Conservation (phyloP, 1,140 invertebrate species). For the Papilio dardanus region DNA sequence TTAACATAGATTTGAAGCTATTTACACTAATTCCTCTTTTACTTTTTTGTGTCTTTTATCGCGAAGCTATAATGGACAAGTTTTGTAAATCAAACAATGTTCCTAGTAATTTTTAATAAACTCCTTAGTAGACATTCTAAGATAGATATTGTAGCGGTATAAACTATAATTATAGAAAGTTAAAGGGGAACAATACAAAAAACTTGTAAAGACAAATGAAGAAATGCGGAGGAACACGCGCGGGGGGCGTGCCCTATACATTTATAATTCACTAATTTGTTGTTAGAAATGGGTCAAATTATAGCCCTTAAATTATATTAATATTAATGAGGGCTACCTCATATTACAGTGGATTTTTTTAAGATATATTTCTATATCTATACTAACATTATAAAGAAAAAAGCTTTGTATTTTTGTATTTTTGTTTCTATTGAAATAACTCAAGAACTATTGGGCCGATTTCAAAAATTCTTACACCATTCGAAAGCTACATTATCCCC, state of each 20-base stretch:
- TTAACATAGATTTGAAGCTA: conserved; percentile 46
- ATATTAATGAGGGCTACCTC: conserved; percentile 70
- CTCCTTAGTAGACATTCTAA: conserved; percentile 25
- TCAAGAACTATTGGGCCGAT: too few species aligned
- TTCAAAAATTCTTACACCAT: too few species aligned
- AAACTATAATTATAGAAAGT: conserved; percentile 70
- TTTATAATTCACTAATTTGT: conserved; percentile 79
- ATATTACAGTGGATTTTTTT: conserved; percentile 54
- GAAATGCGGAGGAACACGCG: conserved; percentile 64
- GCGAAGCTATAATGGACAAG: too few species aligned
- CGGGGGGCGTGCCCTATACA: conserved; percentile 69
- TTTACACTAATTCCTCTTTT: conserved; percentile 41
- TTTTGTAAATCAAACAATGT: not conserved
- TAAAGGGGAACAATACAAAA: conserved; percentile 53
- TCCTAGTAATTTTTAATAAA: conserved; percentile 14
- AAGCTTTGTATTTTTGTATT: too few species aligned
- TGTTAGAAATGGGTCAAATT: conserved; percentile 75
- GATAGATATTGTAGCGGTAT: conserved; percentile 41
- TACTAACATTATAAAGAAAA: too few species aligned
- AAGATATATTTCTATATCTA: not conserved
- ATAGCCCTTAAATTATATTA: conserved; percentile 77
- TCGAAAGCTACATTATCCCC: too few species aligned
- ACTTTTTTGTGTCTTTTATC: too few species aligned
- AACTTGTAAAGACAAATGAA: conserved; percentile 70
- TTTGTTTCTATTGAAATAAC: too few species aligned